A percentile compares a stretch with the other conserved stretches of the same genome.
Conservation (phyloP, 2,888 invertebrate genomes). For the Plebejus anna region DNA sequence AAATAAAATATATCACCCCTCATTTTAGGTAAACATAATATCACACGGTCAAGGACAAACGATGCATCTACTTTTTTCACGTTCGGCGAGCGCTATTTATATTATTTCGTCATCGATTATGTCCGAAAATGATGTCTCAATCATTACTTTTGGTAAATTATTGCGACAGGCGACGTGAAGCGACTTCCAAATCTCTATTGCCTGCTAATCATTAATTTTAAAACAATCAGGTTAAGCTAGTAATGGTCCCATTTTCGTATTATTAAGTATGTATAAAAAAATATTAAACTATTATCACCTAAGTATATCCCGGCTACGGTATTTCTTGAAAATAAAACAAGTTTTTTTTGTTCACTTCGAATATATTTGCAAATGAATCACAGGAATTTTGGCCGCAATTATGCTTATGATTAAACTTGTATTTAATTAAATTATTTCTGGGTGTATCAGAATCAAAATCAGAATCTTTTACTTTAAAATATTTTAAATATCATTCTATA, state of each 20-base stretch:
- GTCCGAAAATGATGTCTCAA: not conserved
- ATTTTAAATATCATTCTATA: not conserved
- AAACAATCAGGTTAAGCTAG: not conserved
- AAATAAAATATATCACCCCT: not conserved
- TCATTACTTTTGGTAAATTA: slow-evolving; percentile 5
- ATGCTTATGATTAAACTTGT: not conserved
- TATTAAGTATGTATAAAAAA: not conserved
- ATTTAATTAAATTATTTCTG: not conserved
- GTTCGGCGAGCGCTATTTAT: not conserved
- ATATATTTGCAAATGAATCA: not conserved
- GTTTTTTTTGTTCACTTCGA: not conserved
- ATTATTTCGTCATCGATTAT: slow-evolving; percentile 7
- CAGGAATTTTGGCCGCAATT: not conserved
- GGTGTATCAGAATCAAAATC: not conserved
- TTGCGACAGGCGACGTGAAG: slow-evolving; percentile 3
- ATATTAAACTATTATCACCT: not conserved
- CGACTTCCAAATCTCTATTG: not conserved
- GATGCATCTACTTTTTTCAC: not conserved
- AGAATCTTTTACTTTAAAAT: not conserved
- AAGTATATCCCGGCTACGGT: not conserved
- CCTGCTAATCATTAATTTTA: not conserved
- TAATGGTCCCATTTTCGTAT: not conserved
- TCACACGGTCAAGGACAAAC: not conserved
- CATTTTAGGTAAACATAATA: not conserved
- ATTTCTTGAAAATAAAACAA: not conserved